These are phyloP conservation scores for Eupleurogrammus muticus DNA, from an alignment of 2,797 vertebrate species.

Conservation along the genomic window DNA sequence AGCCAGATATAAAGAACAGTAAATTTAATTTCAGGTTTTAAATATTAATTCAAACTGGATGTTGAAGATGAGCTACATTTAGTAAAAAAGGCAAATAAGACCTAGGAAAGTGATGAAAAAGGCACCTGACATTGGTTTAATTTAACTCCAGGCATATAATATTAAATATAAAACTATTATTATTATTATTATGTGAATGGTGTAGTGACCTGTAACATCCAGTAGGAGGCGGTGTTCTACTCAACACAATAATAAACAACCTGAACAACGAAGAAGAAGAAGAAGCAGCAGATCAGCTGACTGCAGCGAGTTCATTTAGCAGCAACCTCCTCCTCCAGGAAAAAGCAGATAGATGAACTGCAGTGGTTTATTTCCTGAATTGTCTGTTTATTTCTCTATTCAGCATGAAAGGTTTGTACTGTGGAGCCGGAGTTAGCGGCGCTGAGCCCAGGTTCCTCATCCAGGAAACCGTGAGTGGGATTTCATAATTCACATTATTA, in stretches of 20 bases:
- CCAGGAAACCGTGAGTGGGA: constrained; percentile 89
- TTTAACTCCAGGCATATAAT: no score
- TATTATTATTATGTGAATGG: no score
- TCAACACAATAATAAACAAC: rapidly evolving
- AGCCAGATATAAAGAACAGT: no score
- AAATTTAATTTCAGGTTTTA: no score
- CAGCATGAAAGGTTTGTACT: constrained; percentile 93
- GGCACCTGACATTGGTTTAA: no score
- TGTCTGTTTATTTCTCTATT: not conserved
- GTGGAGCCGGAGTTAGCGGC: constrained; percentile 78
- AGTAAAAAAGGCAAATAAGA: no score
- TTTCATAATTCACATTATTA: no score
- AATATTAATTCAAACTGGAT: no score
- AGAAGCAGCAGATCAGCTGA: constrained; percentile 63
- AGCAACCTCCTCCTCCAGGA: not conserved
- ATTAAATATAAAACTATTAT: no score
- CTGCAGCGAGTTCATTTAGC: not conserved
- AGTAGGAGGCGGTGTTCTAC: not conserved
- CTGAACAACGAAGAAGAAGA: constrained; percentile 20
- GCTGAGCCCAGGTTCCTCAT: constrained; percentile 90
- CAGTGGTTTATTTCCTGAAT: not conserved
- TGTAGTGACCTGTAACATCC: not conserved
- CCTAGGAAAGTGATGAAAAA: no score
- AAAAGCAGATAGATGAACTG: rapidly evolving
- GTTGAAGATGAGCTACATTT: no score